These are phyloP conservation scores for Drosophila mayaguana DNA, from an alignment of 2,888 invertebrate species.

Conservation along the genomic window DNA sequence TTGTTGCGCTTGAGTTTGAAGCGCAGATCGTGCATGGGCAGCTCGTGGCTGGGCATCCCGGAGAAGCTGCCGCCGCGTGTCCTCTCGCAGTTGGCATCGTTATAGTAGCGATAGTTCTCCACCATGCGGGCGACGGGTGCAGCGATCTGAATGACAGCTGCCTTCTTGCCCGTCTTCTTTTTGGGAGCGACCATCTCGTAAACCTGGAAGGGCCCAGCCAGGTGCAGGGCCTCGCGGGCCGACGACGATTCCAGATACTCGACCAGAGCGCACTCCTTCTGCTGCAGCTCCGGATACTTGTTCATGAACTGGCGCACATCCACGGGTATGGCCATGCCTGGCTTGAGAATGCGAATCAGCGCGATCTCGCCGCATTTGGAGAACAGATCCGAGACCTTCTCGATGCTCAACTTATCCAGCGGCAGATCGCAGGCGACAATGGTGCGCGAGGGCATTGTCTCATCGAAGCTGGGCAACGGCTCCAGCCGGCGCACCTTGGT, in stretches of 20 bases:
- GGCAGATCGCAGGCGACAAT: constrained; percentile 95
- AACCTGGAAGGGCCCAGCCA: constrained; percentile 88
- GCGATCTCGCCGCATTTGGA: constrained; percentile 95
- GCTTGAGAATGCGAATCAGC: constrained; percentile 93
- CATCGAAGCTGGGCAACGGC: constrained; percentile 94
- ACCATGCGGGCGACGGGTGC: constrained; percentile 87
- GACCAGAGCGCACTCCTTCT: constrained; percentile 94
- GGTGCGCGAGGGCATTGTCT: constrained; percentile 96
- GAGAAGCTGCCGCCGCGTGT: constrained; percentile 84
- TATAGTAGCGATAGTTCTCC: constrained; percentile 88
- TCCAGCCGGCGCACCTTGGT: constrained; percentile 95
- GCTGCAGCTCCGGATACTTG: constrained; percentile 94
- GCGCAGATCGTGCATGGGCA: constrained; percentile 76
- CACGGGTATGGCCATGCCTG: constrained; percentile 95
- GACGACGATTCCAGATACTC: constrained; percentile 95
- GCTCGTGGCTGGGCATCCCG: constrained; percentile 85
- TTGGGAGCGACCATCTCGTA: constrained; percentile 93
- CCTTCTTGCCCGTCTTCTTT: constrained; percentile 89
- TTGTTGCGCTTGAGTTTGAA: constrained; percentile 83
- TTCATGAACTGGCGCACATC: constrained; percentile 96
- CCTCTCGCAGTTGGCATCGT: constrained; percentile 84
- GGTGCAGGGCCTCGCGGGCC: constrained; percentile 92
- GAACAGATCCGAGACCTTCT: constrained; percentile 96
- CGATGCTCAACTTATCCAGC: constrained; percentile 93
- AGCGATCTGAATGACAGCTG: constrained; percentile 84